Evolutionary conservation across 2,797 vertebrate genomes (phyloP).

Genomic region (Ctenopoma kingsleyae): DNA sequence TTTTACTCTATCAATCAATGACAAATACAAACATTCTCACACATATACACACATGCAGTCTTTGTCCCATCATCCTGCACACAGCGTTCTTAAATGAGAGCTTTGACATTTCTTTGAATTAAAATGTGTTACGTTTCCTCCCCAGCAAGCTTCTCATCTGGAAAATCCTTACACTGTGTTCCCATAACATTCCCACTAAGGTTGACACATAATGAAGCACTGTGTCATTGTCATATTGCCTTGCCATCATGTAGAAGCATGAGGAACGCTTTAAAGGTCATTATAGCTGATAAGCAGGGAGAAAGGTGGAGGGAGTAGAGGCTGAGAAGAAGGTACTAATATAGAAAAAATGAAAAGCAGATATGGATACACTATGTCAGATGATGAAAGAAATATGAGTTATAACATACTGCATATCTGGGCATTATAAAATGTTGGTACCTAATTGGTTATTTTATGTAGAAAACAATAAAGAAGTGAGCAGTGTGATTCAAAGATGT

Average conservation of each 20-base stretch:
- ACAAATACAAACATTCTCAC: constrained; percentile 39
- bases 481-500: constrained; percentile 42
- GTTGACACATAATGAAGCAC: constrained; percentile 67
- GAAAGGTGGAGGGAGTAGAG: constrained; percentile 8
- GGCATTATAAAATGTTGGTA: constrained; percentile 40
- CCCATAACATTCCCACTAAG: constrained; percentile 57
- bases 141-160: constrained; percentile 35
- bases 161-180: constrained; percentile 36
- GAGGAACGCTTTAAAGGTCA: constrained; percentile 66
- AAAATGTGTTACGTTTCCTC: constrained; percentile 40
- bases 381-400: constrained; percentile 34
- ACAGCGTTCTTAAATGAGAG: constrained; percentile 36
- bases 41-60: constrained; percentile 29
- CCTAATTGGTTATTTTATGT: constrained; percentile 26
- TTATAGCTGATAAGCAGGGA: constrained; percentile 56
- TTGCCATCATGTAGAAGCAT: constrained; percentile 56
- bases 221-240: constrained; percentile 70
- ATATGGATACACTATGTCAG: constrained; percentile 40
- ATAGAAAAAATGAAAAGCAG: constrained; percentile 48
- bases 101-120: constrained; percentile 58
- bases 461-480: constrained; percentile 53
- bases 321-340: constrained; percentile 51
- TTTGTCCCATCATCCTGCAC: constrained; percentile 45
- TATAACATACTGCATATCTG: constrained; percentile 25
- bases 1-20: constrained; percentile 35